Base-by-base conservation (phyloP, 2,113 vertebrate species). In the Donacobius atricapilla region DNA sequence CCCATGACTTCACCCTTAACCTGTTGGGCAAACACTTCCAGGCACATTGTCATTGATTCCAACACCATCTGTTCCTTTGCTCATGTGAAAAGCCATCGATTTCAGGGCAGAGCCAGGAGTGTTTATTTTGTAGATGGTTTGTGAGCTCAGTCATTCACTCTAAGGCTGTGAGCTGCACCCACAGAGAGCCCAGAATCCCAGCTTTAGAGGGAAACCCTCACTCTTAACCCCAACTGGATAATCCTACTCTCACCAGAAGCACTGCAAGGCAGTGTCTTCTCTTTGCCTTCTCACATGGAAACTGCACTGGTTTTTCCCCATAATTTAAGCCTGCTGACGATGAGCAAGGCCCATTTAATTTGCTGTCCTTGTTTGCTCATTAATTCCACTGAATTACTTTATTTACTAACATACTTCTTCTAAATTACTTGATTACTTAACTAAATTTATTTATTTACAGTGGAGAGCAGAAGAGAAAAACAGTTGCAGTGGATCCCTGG, bases 371-470 rank as follows among this genome's bases (percentile, higher is more conserved):
- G 69, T 84, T 85, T 76, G 48, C 82, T 89, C 64, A 81, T 89
- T 95, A 95, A 81, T 80, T 56, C 92, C 70, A 40, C 44, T 13
- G 42, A 85, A 61, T 72, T 48, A 44, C 78, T 93, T 81, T 81
- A 89, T 87, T 96, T 96, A 93, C 93, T 63, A 92, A 87, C 89
- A 93, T 48, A 35, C 25, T 89, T 77, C 61, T 96, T 87, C 85
- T 80, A 72, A 90, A 94, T 95, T 85, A 61, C 78, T 96, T 88
- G 83, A 93, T 92, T 85, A 69, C 70, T 92, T 88, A 83, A 83
- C 79, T 45, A 21, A 23, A 90, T 92, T 40, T 79, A 72, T 84
- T 83, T 89, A 61, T 84, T 94, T 87, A 51, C 47, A 75, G 14
- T 0, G 20, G 65, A 27, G 48, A 72, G 48, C 47, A 92, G 72